A percentile compares a stretch with the other conserved stretches of the same genome.
Evolutionary conservation across 2,797 vertebrate species (phyloP).

Genomic region (Lophius americanus): DNA sequence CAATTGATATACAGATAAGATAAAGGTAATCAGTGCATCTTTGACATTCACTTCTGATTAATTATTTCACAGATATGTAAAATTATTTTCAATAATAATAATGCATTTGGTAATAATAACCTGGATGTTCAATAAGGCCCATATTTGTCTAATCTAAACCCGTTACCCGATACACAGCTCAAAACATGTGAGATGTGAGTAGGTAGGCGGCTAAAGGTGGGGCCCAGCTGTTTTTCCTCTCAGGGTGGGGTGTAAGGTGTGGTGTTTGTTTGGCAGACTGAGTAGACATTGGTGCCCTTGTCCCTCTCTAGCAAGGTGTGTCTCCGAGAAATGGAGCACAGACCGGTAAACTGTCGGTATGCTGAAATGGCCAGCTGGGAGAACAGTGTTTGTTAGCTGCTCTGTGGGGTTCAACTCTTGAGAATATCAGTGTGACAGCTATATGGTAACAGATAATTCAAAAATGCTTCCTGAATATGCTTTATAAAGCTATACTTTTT

Average conservation of each 20-base stretch:
- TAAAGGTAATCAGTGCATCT: background rate
- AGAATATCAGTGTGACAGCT: constrained; percentile 6
- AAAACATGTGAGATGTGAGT: constrained; percentile 31
- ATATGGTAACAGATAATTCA: constrained; percentile 11
- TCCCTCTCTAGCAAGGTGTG: constrained; percentile 61
- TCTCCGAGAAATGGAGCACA: constrained; percentile 49
- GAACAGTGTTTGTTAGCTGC: constrained; percentile 32
- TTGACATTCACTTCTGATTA: background rate
- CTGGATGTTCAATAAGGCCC: too few species aligned
- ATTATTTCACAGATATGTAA: background rate
- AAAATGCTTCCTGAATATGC: background rate
- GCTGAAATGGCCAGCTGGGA: constrained; percentile 38
- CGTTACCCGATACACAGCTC: background rate
- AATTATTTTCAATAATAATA: too few species aligned
- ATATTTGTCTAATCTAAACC: background rate
- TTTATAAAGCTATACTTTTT: background rate
- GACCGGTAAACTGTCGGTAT: constrained; percentile 62
- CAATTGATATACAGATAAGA: background rate
- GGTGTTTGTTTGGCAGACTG: constrained; percentile 49
- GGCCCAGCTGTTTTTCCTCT: constrained; percentile 68
- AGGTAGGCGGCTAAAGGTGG: constrained; percentile 37
- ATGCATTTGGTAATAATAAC: too few species aligned
- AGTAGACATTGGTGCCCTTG: constrained; percentile 79
- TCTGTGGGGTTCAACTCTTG: constrained; percentile 33
- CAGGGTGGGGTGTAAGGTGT: constrained; percentile 37